Base-by-base conservation (phyloP, 2,113 vertebrate genomes). In the Periophthalmodon schlosseri region DNA sequence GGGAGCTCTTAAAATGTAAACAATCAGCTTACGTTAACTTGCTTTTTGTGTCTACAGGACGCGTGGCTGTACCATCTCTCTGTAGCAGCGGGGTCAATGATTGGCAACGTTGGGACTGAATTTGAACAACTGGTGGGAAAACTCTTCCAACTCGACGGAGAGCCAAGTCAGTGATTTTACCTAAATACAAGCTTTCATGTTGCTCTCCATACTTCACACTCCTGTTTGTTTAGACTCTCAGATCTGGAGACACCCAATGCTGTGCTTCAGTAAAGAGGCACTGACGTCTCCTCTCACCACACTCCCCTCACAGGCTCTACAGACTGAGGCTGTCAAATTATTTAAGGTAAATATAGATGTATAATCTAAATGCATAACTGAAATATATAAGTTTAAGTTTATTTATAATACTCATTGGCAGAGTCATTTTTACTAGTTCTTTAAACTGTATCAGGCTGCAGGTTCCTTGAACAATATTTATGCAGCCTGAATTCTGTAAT, bases 321-420 rank as follows among this genome's bases (percentile, higher is more conserved):
- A 97, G 90, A 99, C 98, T 0, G 98, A 99, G 91, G 97, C 97
- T 11, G 94, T 98, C 76, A 99, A 99, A 89, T 93, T 99, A 87
- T 99, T 99, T 86, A 99, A 99, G 96, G 97, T 98, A 92, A 15
- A 20, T 21, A 5, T 8, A 44, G 39, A 10, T 44, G 8, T 44
- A 44, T 44, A 9, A 44, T 44, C 39, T 44, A 44, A 9, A 44
- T 10, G 8, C 39, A 44, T 44, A 44, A 10, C 10, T 44, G 39
- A 44, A 44, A 44, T 44, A 3, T 28, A 28, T 28, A 28, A 28
- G 28, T 28, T 28, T 28, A 44, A 44, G 39, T 44, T 44, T 44
- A 44, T 44, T 44, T 11, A 9, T 44, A 44, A 44, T 10, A 44
- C 8, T 44, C 7, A 9, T 44, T 44, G 39, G 39, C 1, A 28